Conservation (phyloP, 1,140 invertebrate genomes). For the Pseudomyrmex sp. region DNA sequence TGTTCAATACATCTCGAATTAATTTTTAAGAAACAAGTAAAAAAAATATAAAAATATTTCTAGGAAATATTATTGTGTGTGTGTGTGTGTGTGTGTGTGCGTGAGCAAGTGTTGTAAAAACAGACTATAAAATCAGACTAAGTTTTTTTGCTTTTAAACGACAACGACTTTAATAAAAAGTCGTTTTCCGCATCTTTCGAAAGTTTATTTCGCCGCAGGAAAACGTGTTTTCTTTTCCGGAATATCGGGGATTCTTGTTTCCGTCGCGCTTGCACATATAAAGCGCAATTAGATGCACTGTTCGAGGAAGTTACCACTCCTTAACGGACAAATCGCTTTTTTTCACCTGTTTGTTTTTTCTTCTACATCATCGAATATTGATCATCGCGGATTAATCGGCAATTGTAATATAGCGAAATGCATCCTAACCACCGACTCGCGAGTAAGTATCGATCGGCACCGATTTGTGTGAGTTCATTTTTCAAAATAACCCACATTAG, state of each 20-base stretch:
- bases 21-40: neutral
- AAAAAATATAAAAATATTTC: neutral
- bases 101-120: neutral
- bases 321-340: neutral
- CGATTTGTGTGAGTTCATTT: conserved; percentile 18
- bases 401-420: neutral
- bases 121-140: too few relatives aligned
- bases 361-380: neutral
- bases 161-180: conserved; percentile 1
- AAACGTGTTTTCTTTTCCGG: neutral
- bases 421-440: neutral
- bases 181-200: neutral
- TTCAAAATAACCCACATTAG: conserved; percentile 23
- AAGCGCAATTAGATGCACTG: neutral
- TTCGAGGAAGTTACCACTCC: neutral
- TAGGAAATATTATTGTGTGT: neutral
- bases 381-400: neutral
- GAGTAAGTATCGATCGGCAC: conserved; percentile 13
- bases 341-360: neutral
- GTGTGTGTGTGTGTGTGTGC: too few relatives aligned
- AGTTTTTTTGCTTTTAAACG: neutral
- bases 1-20: too few relatives aligned
- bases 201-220: neutral
- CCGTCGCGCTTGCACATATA: neutral
- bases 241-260: conserved; percentile 1